Evolutionary conservation across 2,797 vertebrate species (phyloP).

Genomic region (Pterois miles): DNA sequence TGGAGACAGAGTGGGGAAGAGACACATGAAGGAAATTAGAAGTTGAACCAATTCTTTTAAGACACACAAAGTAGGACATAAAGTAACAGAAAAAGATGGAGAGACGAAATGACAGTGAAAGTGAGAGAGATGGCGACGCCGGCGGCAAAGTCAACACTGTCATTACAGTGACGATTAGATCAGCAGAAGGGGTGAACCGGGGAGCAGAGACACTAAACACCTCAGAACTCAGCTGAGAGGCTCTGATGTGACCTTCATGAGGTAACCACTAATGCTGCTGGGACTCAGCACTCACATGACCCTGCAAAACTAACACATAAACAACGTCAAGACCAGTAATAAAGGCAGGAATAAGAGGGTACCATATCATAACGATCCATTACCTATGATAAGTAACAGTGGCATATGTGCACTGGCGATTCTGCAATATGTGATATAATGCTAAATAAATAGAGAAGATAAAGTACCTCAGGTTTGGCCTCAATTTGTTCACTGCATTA

Average conservation of each 20-base stretch:
- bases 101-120: slow-evolving; percentile 40
- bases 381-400: background rate
- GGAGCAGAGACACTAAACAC: slow-evolving; percentile 50
- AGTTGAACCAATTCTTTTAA: slow-evolving; percentile 17
- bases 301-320: slow-evolving; percentile 2
- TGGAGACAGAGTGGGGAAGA: background rate
- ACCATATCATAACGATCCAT: background rate
- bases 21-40: background rate
- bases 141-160: slow-evolving; percentile 70
- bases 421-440: background rate
- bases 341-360: background rate
- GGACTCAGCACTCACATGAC: slow-evolving; percentile 15
- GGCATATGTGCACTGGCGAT: background rate
- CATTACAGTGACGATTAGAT: slow-evolving; percentile 69
- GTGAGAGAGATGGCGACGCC: slow-evolving; percentile 44
- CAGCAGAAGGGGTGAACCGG: slow-evolving; percentile 63
- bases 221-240: slow-evolving; percentile 42
- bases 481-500: background rate
- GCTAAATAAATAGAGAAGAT: background rate
- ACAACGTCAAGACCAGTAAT: background rate
- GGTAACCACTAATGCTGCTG: slow-evolving; percentile 17
- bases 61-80: background rate
- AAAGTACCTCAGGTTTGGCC: background rate
- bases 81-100: slow-evolving; percentile 26
- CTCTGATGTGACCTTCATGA: slow-evolving; percentile 35